Conservation (phyloP, 2,113 vertebrate species). For the Lichenostomus cassidix region DNA sequence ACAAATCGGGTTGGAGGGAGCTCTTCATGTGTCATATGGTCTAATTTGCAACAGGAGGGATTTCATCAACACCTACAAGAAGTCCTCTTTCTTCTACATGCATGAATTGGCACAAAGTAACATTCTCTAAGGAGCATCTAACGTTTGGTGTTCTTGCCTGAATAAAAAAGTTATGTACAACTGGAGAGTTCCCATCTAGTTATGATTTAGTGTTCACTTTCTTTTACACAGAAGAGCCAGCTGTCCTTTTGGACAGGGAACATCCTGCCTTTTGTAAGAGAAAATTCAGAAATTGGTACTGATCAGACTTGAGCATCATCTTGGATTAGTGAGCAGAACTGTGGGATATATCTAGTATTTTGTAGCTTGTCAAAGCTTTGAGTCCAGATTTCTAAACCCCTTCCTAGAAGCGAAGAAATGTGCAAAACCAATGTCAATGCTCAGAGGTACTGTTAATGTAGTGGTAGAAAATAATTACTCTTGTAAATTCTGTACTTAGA, state of each 20-base stretch:
- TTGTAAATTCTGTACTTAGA: background rate
- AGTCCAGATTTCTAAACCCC: background rate
- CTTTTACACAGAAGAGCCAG: background rate
- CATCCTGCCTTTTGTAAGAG: background rate
- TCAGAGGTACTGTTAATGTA: background rate
- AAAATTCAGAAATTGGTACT: background rate
- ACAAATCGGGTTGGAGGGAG: background rate
- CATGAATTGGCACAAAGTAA: background rate
- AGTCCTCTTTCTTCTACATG: background rate
- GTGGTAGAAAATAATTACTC: background rate
- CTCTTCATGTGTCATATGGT: background rate
- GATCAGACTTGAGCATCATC: background rate
- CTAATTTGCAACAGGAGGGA: background rate
- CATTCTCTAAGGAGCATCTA: background rate
- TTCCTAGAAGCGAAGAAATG: background rate
- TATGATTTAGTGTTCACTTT: background rate
- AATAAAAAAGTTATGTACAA: background rate
- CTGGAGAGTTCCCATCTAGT: background rate
- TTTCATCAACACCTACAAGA: background rate
- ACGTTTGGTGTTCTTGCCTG: background rate
- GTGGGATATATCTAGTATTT: background rate
- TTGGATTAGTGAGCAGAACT: background rate
- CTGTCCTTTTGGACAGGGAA: background rate
- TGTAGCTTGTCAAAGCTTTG: background rate
- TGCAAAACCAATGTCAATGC: background rate